These are phyloP conservation scores for Nothoprocta pentlandii DNA, from an alignment of 2,113 vertebrate species.

Conservation along the genomic window DNA sequence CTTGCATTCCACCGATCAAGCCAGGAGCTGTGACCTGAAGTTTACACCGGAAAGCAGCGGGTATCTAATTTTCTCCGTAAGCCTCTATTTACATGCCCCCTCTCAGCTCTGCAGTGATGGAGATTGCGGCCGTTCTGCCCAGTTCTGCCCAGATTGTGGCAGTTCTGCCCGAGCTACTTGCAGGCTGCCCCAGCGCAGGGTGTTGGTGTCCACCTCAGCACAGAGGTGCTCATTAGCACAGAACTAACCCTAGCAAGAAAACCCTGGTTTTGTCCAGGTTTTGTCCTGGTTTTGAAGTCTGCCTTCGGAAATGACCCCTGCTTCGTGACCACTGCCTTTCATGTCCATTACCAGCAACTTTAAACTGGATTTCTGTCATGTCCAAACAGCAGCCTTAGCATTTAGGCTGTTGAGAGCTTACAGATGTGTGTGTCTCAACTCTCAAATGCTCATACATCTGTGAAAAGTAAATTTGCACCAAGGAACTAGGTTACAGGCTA, in stretches of 20 bases:
- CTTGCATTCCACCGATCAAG: background rate
- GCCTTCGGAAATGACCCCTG: background rate
- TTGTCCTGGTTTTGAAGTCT: background rate
- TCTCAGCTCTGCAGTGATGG: background rate
- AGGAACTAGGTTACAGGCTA: background rate
- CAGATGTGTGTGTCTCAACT: background rate
- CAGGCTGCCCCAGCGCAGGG: background rate
- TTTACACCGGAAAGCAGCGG: background rate
- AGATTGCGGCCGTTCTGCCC: rapidly evolving
- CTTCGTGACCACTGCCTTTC: background rate
- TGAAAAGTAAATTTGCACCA: background rate
- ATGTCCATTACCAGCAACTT: background rate
- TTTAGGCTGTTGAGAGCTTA: background rate
- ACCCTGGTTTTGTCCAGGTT: background rate
- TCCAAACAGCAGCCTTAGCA: background rate
- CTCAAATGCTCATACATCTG: background rate
- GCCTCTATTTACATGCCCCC: background rate
- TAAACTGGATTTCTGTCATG: background rate
- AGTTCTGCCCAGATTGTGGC: too few species aligned
- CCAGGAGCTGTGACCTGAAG: background rate
- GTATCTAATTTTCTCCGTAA: too few species aligned
- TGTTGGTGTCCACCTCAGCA: background rate
- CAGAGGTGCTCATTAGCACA: background rate
- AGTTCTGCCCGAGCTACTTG: background rate
- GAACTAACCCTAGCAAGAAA: background rate